Evolutionary conservation across 1,140 invertebrate species (phyloP).

Genomic region (Drosophila mauritiana): DNA sequence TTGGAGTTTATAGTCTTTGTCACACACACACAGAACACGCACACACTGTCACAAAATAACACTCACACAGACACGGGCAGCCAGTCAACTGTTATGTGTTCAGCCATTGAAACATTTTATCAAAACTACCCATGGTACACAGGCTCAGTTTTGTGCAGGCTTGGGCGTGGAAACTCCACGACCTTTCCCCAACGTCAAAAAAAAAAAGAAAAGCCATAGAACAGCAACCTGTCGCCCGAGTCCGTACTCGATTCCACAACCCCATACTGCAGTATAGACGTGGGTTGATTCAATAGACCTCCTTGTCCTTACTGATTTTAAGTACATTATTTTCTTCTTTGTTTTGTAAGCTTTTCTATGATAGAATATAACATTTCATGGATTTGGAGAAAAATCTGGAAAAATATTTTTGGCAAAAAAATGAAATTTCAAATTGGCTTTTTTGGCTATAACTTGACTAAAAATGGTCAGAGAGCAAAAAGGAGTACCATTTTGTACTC

Average conservation of each 20-base stretch:
- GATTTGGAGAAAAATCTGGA: too few species aligned
- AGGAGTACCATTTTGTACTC: too few species aligned
- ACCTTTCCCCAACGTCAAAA: conserved; percentile 3
- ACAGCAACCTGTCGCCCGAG: conserved; percentile 65
- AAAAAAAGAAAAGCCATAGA: conserved; percentile 44
- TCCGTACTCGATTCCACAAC: conserved; percentile 1
- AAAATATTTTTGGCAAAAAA: too few species aligned
- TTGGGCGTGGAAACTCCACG: not conserved
- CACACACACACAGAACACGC: conserved; percentile 53
- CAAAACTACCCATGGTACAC: conserved; percentile 74
- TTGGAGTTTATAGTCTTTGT: conserved; percentile 76
- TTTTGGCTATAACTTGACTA: too few species aligned
- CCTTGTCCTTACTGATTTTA: not conserved
- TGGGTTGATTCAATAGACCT: not conserved
- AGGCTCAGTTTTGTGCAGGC: not conserved
- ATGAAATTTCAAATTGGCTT: too few species aligned
- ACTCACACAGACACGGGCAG: conserved; percentile 64
- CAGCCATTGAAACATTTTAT: conserved; percentile 82
- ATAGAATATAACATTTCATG: too few species aligned
- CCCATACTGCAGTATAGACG: not conserved
- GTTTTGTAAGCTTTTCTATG: not conserved
- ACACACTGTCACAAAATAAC: conserved; percentile 9
- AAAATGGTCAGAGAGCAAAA: too few species aligned
- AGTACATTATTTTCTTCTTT: not conserved
- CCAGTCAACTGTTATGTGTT: conserved; percentile 81